A percentile compares a stretch with the other conserved stretches of the same genome.
These are phyloP conservation scores for Bradypodion pumilum DNA, from an alignment of 2,797 vertebrate species.

Conservation along the genomic window DNA sequence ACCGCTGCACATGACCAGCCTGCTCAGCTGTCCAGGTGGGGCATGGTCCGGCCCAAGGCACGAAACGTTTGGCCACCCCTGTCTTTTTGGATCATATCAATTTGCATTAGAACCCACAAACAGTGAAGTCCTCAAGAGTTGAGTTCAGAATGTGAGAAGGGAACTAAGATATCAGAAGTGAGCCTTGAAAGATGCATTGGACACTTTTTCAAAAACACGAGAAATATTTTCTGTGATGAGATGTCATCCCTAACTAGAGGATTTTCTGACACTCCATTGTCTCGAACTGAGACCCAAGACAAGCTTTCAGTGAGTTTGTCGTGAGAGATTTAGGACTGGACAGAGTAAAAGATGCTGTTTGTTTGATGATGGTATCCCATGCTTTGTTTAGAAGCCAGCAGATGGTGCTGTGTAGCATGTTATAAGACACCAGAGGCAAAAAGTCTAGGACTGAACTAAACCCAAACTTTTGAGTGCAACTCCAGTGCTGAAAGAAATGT, in stretches of 20 bases:
- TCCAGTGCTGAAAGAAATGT: constrained; percentile 86
- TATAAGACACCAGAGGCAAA: constrained; percentile 50
- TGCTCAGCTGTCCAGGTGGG: no score
- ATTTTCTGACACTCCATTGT: constrained; percentile 42
- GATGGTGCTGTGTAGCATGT: constrained; percentile 78
- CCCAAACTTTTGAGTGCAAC: constrained; percentile 73
- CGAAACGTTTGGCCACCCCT: no score
- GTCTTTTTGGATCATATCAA: background rate
- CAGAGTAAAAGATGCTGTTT: background rate
- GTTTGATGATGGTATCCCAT: background rate
- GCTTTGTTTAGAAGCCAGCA: constrained; percentile 65
- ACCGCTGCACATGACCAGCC: no score
- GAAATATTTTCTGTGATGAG: constrained; percentile 3
- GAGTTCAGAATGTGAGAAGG: background rate
- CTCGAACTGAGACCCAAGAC: background rate
- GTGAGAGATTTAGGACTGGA: background rate
- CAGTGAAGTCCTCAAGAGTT: background rate
- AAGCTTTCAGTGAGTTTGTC: background rate
- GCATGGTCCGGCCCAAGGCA: no score
- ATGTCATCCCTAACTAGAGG: constrained; percentile 25
- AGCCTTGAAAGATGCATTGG: no score
- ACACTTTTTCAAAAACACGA: background rate
- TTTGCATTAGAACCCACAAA: background rate
- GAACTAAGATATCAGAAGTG: background rate
- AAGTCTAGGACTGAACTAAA: background rate